phyloP scores from a whole-genome alignment of 2,797 vertebrate species.

The Balearica regulorum region DNA sequence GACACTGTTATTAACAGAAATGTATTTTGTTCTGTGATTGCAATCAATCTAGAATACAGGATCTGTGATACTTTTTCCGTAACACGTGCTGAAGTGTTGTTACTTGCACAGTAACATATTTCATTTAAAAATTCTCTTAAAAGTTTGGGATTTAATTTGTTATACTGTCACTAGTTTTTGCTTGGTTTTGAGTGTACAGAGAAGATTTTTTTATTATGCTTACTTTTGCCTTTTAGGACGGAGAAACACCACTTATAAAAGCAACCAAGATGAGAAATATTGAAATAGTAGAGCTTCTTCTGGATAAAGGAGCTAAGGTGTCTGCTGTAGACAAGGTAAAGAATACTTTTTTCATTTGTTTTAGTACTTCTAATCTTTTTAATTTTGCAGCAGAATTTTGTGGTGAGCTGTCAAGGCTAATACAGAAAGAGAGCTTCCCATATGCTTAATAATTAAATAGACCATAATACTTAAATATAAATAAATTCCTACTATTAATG shows the following conservation, averaged over 20 bases:
- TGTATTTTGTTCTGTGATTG: neutral
- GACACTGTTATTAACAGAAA: neutral
- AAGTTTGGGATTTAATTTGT: neutral
- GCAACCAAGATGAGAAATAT: conserved; percentile 98
- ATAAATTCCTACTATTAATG: neutral
- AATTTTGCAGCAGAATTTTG: neutral
- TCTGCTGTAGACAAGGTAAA: conserved; percentile 93
- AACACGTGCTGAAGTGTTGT: neutral
- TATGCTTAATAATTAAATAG: neutral
- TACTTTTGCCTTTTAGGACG: conserved; percentile 78
- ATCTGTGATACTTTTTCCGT: neutral
- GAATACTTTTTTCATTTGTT: neutral
- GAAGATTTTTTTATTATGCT: neutral
- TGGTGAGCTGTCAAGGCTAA: neutral
- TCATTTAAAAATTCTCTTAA: neutral
- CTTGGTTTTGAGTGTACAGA: neutral
- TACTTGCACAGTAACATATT: neutral
- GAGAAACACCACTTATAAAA: conserved; percentile 94
- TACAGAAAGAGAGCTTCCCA: neutral
- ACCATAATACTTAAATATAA: neutral
- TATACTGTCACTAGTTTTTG: neutral
- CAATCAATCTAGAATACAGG: neutral
- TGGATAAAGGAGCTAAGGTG: conserved; percentile 96
- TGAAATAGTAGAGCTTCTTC: conserved; percentile 93
- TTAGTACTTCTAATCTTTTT: neutral